Evolutionary conservation across 2,113 vertebrate genomes (phyloP).

Genomic region (Crotalus horridus): DNA sequence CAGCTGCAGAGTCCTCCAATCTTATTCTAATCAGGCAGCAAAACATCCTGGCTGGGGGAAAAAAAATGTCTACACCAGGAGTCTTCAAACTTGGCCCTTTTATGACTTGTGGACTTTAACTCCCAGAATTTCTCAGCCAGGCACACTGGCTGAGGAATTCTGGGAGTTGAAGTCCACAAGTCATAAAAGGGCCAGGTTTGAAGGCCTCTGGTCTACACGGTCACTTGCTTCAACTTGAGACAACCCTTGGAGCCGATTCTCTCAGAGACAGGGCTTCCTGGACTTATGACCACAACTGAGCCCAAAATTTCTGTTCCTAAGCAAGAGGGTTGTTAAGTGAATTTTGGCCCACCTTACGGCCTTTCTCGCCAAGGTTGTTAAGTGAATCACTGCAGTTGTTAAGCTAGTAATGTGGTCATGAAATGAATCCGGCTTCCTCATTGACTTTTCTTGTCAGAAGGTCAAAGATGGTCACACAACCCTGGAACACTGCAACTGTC

Average conservation of each 20-base stretch:
- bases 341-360: neutral
- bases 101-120: too few relatives aligned
- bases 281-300: neutral
- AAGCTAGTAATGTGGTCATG: neutral
- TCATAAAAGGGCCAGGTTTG: too few relatives aligned
- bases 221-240: neutral
- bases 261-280: neutral
- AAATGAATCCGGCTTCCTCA: neutral
- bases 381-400: neutral
- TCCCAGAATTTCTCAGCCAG: too few relatives aligned
- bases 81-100: too few relatives aligned
- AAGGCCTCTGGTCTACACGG: neutral
- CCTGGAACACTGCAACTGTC: neutral
- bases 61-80: neutral
- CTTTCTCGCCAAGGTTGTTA: neutral
- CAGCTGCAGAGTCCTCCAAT: neutral
- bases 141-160: too few relatives aligned
- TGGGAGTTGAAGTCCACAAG: too few relatives aligned
- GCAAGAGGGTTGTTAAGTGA: neutral
- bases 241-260: neutral
- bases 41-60: neutral
- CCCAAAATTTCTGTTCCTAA: neutral
- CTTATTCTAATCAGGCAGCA: neutral
- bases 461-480: neutral
- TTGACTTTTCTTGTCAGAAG: neutral